Evolutionary conservation across 2,113 vertebrate species (phyloP), one percentile per base, ranked within the genome.

Genomic region (Salvelinus namaycush): DNA sequence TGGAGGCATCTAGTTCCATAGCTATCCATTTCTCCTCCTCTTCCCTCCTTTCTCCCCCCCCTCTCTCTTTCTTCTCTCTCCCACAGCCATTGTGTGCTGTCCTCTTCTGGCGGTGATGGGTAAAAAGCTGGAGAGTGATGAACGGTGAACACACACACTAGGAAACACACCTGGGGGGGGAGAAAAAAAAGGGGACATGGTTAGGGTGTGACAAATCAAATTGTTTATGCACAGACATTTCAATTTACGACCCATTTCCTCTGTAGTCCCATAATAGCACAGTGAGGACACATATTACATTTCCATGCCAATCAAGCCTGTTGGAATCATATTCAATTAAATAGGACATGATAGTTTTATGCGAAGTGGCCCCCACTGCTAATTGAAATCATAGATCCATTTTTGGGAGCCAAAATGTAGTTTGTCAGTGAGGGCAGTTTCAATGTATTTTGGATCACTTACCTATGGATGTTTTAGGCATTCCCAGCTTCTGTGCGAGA

Each of bases 401-500:
- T 11, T 44, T 11, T 44, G 8, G 39, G 39, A 44, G 39, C 9
- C 39, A 44, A 44, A 44, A 44, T 44, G 39, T 44, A 44, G 39
- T 27, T 26, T 71, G 13, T 44, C 39, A 44, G 9, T 44, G 9
- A 11, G 39, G 9, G 2, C 9, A 44, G 39, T 44, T 44, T 44
- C 39, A 11, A 2, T 44, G 9, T 44, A 69, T 57, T 59, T 22
- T 20, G 51, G 29, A 48, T 29, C 16, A 73, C 76, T 73, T 62
- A 89, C 90, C 75, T 75, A 74, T 68, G 39, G 49, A 9, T 69
- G 70, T 22, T 44, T 90, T 90, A 92, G 76, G 91, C 91, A 24
- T 91, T 90, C 5, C 90, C 91, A 83, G 83, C 90, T 72, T 91
- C 90, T 91, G 86, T 16, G 79, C 73, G 75, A 54, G 48, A 22